phyloP scores from a whole-genome alignment of 2,888 invertebrate species.

The Phragmatobia fuliginosa region DNA sequence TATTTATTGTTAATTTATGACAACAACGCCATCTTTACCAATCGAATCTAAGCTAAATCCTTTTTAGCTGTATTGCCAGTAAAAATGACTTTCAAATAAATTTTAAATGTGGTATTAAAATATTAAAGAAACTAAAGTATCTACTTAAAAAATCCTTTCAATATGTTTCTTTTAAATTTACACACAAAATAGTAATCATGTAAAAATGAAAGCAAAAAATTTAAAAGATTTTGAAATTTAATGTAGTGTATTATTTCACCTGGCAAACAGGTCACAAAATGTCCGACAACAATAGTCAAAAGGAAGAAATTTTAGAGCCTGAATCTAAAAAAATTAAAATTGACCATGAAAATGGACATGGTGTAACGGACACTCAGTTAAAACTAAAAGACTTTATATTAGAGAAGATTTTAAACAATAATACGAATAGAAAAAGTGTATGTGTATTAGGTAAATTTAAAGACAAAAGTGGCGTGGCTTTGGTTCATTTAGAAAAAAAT shows the following conservation, averaged over 20 bases:
- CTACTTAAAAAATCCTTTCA: background rate
- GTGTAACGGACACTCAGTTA: conserved; percentile 65
- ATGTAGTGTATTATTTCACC: conserved; percentile 20
- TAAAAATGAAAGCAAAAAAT: background rate
- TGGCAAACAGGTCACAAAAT: conserved; percentile 74
- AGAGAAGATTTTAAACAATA: conserved; percentile 90
- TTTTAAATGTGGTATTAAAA: background rate
- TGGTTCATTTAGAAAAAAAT: conserved; percentile 93
- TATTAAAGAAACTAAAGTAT: background rate
- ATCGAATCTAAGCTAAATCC: background rate
- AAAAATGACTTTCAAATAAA: background rate
- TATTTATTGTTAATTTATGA: background rate
- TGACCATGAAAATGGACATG: conserved; percentile 70
- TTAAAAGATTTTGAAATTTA: background rate
- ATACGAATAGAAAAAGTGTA: conserved; percentile 90
- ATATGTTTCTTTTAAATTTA: too few relatives aligned
- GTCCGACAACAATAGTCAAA: conserved; percentile 77
- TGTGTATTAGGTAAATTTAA: conserved; percentile 90
- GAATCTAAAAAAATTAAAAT: conserved; percentile 79
- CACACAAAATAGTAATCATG: too few relatives aligned
- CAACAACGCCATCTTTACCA: background rate
- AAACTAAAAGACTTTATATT: conserved; percentile 89
- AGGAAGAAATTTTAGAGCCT: conserved; percentile 63
- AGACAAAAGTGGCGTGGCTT: conserved; percentile 88
- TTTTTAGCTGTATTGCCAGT: background rate